These are phyloP conservation scores for Pilophorus perplexus DNA, from an alignment of 2,888 invertebrate genomes.

Conservation along the genomic window DNA sequence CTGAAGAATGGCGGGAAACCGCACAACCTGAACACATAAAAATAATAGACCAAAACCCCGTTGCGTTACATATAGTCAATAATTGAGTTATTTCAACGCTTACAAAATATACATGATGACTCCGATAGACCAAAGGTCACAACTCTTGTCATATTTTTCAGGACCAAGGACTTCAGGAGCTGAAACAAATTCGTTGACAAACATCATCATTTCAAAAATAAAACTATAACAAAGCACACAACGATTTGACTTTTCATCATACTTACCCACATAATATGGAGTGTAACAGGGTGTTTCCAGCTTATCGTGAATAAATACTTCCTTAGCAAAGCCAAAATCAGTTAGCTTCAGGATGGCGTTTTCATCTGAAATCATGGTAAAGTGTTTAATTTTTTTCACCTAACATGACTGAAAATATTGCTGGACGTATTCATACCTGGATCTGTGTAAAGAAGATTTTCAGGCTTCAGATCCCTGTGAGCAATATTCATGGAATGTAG, in stretches of 20 bases:
- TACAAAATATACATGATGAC: constrained; percentile 98
- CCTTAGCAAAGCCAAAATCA: constrained; percentile 99
- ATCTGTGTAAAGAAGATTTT: constrained; percentile 88
- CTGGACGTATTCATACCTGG: too few relatives aligned
- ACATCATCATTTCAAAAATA: too few relatives aligned
- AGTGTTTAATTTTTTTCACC: background rate
- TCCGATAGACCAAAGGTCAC: constrained; percentile 98
- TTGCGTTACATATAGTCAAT: too few relatives aligned
- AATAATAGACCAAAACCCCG: too few relatives aligned
- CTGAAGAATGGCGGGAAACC: constrained; percentile 99
- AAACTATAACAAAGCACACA: background rate
- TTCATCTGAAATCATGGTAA: constrained; percentile 53
- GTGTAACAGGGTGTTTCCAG: constrained; percentile 98
- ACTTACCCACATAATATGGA: constrained; percentile 83
- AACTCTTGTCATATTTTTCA: constrained; percentile 97
- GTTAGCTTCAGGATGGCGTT: constrained; percentile 90
- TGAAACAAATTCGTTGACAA: too few relatives aligned
- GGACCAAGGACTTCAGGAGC: constrained; percentile 88
- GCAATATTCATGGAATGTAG: constrained; percentile 93
- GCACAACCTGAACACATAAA: constrained; percentile 72
- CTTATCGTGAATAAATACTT: constrained; percentile 80
- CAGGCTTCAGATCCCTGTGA: constrained; percentile 96
- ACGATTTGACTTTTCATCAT: background rate
- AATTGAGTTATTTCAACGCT: constrained; percentile 56
- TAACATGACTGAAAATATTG: too few relatives aligned